Evolutionary conservation across 2,888 invertebrate genomes (phyloP), one percentile per base, ranked within the genome.

Genomic region (Erpobdella octoculata): DNA sequence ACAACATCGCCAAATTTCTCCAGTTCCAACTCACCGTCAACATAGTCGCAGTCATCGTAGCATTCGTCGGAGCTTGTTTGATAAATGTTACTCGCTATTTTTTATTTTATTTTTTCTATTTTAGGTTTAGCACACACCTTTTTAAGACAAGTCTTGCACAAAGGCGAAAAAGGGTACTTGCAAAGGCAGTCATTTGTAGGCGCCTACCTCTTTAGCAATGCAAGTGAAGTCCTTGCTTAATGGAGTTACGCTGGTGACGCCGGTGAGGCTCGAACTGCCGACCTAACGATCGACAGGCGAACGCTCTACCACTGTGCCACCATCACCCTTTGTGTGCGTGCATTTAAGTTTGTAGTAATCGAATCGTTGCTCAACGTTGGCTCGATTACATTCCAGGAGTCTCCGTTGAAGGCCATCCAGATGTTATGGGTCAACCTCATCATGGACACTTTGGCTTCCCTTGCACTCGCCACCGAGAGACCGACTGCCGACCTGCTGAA

Each of bases 351-450:
- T 41, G 18, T 12, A 28, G 28, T 28, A 25, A 59, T 31, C 61
- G 61, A 59, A 31, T 59, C 2, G 8, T 21, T 59, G 15, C n/a
- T 21, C 28, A 15, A 59, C 28, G 15, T 31, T 31, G n/a, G 6
- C 62, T 3, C 21, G 61, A 25, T 61, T 61, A 21, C 61, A 66
- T 70, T 64, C 48, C 37, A 94, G 87, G 95, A 95, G 88, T 93
- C 93, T 81, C 96, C 96, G 74, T 88, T 96, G 75, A 94, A 92
- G 89, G 97, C 96, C 79, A 95, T 97, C 78, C 96, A 97, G 89
- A 97, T 97, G 96, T 88, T 97, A 82, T 97, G 97, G 97, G 96
- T 97, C 79, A 97, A 97, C 85, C 87, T 97, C 76, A 97, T 97
- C 80, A 97, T 97, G 96, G 96, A 97, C 88, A 97, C 96, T 71